A percentile compares a stretch with the other conserved stretches of the same genome.
These are phyloP conservation scores for Ennomos fuscantarius DNA, from an alignment of 2,888 invertebrate species.

Conservation along the genomic window DNA sequence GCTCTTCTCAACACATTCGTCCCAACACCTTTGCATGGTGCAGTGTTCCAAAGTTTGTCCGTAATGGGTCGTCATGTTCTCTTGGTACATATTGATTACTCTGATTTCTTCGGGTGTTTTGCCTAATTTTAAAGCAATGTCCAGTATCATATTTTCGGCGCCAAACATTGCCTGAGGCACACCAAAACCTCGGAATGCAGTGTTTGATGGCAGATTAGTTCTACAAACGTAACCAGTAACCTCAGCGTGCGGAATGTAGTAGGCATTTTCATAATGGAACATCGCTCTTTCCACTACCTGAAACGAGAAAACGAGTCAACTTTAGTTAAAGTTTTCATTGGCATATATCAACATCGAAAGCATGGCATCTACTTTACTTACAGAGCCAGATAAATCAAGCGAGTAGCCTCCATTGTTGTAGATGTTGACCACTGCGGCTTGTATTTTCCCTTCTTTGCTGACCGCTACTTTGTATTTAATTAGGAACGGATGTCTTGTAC, in stretches of 20 bases:
- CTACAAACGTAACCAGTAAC: conserved; percentile 91
- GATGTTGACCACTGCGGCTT: conserved; percentile 89
- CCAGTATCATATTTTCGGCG: conserved; percentile 91
- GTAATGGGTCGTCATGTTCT: conserved; percentile 92
- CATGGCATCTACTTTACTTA: conserved; percentile 77
- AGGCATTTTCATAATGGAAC: conserved; percentile 93
- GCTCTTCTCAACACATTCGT: conserved; percentile 89
- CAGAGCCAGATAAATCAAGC: conserved; percentile 91
- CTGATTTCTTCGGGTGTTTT: conserved; percentile 87
- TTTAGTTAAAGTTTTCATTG: conserved; percentile 4
- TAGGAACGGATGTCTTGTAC: conserved; percentile 95
- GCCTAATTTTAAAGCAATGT: conserved; percentile 89
- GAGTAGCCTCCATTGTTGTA: conserved; percentile 95
- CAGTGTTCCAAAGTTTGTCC: conserved; percentile 90
- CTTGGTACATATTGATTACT: conserved; percentile 91
- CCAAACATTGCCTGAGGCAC: conserved; percentile 96
- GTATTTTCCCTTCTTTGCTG: conserved; percentile 89
- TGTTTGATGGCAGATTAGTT: conserved; percentile 96
- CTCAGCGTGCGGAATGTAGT: conserved; percentile 90
- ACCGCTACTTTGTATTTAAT: conserved; percentile 94
- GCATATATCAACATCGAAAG: neutral
- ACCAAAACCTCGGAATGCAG: conserved; percentile 97
- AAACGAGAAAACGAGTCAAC: conserved; percentile 36
- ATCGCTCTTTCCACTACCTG: conserved; percentile 94
- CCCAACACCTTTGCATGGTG: conserved; percentile 91